Evolutionary conservation across 1,140 invertebrate species (phyloP).

Genomic region (Hyles vespertilio): DNA sequence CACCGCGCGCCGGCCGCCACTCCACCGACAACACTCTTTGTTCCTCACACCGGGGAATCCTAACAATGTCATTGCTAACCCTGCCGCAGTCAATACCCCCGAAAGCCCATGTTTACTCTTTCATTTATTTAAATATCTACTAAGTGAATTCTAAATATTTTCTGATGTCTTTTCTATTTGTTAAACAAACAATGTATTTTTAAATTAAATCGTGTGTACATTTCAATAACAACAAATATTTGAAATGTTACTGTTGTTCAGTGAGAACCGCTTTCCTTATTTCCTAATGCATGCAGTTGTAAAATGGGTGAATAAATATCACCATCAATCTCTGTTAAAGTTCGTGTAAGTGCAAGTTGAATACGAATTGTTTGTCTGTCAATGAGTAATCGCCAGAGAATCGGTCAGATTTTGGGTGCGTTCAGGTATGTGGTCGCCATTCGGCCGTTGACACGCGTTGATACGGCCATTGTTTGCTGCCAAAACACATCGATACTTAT

Average conservation of each 20-base stretch:
- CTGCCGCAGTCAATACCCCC: conserved; percentile 38
- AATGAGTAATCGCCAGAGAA: conserved; percentile 37
- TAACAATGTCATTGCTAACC: conserved; percentile 28
- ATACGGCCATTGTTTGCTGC: conserved; percentile 14
- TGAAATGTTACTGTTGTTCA: no score
- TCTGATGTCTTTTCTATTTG: conserved; percentile 20
- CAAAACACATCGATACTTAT: conserved; percentile 3
- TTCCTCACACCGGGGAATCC: conserved; percentile 33
- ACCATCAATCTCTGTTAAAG: no score
- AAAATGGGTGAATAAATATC: no score
- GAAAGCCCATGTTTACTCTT: conserved; percentile 30
- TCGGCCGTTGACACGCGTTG: conserved; percentile 35
- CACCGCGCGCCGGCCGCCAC: conserved; percentile 25
- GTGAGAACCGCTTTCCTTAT: no score
- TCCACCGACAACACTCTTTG: conserved; percentile 22
- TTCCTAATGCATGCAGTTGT: no score
- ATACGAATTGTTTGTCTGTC: conserved; percentile 19
- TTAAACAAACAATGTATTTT: conserved; percentile 17
- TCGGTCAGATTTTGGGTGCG: conserved; percentile 34
- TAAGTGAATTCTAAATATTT: conserved; percentile 21
- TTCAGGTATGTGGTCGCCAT: conserved; percentile 15
- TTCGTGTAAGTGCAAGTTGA: conserved; percentile 6
- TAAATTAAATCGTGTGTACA: not conserved
- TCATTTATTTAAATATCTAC: conserved; percentile 17
- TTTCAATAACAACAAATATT: no score